Base-by-base conservation (phyloP, 1,140 invertebrate species). In the Brachionus rubens region DNA sequence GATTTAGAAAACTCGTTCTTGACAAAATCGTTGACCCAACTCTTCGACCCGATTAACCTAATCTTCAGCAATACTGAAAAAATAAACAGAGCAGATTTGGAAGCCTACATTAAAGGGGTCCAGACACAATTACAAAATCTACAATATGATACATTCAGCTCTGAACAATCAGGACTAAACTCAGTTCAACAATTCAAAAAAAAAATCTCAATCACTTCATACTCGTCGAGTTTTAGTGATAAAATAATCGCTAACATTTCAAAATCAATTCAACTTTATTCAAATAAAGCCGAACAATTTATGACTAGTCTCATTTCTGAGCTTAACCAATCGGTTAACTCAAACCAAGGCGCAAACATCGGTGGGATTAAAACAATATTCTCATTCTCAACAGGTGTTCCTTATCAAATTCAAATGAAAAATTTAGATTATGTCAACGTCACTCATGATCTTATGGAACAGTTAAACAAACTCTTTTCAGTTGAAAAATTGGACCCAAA, bases 1-100 rank as follows among this genome's bases (percentile, higher is more conserved):
- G 87, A 88, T 77, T 92, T 93, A 87, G 92, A 95, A 85, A 93
- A 90, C 81, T 90, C 91, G 1, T 95, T 93, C 82, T 84, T 95
- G 48, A 92, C 91, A 0, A 89, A 90, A 79, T 94, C 91, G 1
- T 86, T 94, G 67, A 91, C 90, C 10, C 87, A 90, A 52, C 85
- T 96, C 1, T 87, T 93, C 78, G 91, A 94, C 82, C 90, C 91
- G 21, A 91, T 93, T 6, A 90, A 93, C 81, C 88, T 89, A 54
- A 92, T 93, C 88, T 94, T 92, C 83, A 86, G 81, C 26, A 79
- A 86, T 41, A 84, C 84, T 16, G 88, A 89, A 6, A 79, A 82
- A 76, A n/a, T 50, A 2, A 72, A 54, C 41, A 30, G 33, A 9
- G 6, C 68, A 12, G 68, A 72, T 14, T 24, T 30, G n/a, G 46